Base-by-base conservation (phyloP, 2,888 invertebrate genomes). In the Synanthedon tipuliformis region DNA sequence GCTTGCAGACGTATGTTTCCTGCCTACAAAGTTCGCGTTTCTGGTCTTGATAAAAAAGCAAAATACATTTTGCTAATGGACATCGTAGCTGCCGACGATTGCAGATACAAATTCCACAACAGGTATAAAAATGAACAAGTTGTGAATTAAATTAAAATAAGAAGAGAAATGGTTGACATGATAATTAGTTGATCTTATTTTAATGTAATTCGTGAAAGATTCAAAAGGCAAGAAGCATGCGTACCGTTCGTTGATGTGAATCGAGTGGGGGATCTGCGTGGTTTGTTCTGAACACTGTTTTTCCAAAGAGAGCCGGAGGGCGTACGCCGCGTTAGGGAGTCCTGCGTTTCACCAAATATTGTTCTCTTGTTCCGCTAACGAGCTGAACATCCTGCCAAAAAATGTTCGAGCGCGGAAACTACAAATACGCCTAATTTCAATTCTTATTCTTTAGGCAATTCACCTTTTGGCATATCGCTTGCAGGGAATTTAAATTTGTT, bases 41-140 rank as follows among this genome's bases (percentile, higher is more conserved):
- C 94, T 89, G 97, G 97, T 83, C 92, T 97, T 89, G 97, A 97
- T 92, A 96, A 95, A 91, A 94, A 95, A 90, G 94, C 96, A 89
- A 97, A 97, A 91, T 97, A 97, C 92, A 96, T 96, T 87, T 92
- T 97, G 76, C 93, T 97, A 88, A 95, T 97, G 95, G 97, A 97
- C 93, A 95, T 97, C 89, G 95, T 96, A 78, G 95, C 97, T 75
- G 95, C 96, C 71, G 97, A 97, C 89, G 96, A 97, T 90, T 96
- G 95, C 91, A 92, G 94, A 90, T 95, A 95, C 92, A 94, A 95
- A 91, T 95, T 95, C 91, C 95, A 95, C 90, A 95, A 95, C 93
- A 94, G 94, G 94, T 94, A 92, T 81, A 81, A 82, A 34, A 55
- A 79, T 71, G 73, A 79, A 67, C 60, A 70, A 64, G 62, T 61